Evolutionary conservation across 2,797 vertebrate genomes (phyloP).

Genomic region (Falco cherrug): DNA sequence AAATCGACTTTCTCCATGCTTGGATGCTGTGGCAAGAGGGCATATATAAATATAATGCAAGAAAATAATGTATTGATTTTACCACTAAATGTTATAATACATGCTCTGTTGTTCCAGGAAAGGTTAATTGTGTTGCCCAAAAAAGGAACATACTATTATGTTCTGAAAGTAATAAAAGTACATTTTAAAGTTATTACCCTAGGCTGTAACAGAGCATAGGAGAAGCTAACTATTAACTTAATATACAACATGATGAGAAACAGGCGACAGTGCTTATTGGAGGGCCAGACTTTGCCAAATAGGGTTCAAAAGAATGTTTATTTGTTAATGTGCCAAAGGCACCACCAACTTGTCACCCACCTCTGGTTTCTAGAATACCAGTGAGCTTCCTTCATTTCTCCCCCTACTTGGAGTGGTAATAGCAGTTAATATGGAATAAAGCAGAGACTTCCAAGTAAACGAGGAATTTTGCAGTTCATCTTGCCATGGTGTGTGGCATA

Average conservation of each 20-base stretch:
- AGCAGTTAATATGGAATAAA: neutral
- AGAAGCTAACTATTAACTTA: constrained; percentile 16
- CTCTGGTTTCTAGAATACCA: neutral
- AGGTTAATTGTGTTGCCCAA: neutral
- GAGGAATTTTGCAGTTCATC: neutral
- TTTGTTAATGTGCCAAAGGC: constrained; percentile 18
- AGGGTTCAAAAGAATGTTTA: neutral
- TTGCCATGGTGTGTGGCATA: rapidly evolving
- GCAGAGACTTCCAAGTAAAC: neutral
- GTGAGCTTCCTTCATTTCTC: neutral
- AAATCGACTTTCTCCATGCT: neutral
- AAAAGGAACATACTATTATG: constrained; percentile 32
- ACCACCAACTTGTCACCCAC: neutral
- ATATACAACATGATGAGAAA: neutral
- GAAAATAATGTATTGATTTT: constrained; percentile 58
- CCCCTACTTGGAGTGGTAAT: neutral
- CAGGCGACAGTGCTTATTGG: neutral
- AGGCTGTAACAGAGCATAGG: neutral
- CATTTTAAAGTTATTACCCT: constrained; percentile 39
- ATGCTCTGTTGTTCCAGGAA: constrained; percentile 10
- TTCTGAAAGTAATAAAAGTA: constrained; percentile 29
- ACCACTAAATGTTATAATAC: constrained; percentile 11
- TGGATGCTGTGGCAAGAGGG: neutral
- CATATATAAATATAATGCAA: neutral
- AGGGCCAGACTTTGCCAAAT: neutral